A percentile compares a stretch with the other conserved stretches of the same genome.
Conservation (phyloP, 2,113 vertebrate species). For the Tympanuchus pallidicinctus region DNA sequence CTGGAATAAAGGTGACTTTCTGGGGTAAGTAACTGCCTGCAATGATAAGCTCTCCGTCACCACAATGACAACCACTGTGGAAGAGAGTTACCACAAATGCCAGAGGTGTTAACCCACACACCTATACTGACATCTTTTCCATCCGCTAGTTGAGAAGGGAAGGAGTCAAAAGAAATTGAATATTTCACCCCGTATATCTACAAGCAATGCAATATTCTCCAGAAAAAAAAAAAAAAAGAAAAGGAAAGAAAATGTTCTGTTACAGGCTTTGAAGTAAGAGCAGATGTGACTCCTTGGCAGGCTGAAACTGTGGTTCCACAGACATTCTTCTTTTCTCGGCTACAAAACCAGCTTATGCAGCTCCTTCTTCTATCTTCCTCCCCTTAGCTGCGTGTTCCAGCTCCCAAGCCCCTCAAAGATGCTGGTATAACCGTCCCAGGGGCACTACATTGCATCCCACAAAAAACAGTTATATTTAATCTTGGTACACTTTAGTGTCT, state of each 20-base stretch:
- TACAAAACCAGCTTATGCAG: constrained; percentile 6
- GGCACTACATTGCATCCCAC: not conserved
- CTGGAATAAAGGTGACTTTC: not conserved
- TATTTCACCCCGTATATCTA: constrained; percentile 18
- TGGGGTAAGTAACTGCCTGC: not conserved
- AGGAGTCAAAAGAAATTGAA: constrained; percentile 3
- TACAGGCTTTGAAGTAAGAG: constrained; percentile 33
- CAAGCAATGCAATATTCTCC: constrained; percentile 14
- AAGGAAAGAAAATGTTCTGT: not conserved
- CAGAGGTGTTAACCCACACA: not conserved
- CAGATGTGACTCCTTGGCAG: constrained; percentile 56
- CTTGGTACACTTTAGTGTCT: not conserved
- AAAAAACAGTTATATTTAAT: not conserved
- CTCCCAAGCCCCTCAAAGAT: not conserved
- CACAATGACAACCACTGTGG: not conserved
- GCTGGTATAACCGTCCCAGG: not conserved
- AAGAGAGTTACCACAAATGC: not conserved
- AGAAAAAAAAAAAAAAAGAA: not conserved
- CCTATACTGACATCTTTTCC: not conserved
- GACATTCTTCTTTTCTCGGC: not conserved
- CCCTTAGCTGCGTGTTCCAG: not conserved
- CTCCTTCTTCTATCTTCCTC: not conserved
- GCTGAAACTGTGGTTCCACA: not conserved
- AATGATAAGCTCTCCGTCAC: not conserved
- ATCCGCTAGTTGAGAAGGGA: not conserved